Conservation (phyloP, 2,888 invertebrate species). For the Volucella bombylans region DNA sequence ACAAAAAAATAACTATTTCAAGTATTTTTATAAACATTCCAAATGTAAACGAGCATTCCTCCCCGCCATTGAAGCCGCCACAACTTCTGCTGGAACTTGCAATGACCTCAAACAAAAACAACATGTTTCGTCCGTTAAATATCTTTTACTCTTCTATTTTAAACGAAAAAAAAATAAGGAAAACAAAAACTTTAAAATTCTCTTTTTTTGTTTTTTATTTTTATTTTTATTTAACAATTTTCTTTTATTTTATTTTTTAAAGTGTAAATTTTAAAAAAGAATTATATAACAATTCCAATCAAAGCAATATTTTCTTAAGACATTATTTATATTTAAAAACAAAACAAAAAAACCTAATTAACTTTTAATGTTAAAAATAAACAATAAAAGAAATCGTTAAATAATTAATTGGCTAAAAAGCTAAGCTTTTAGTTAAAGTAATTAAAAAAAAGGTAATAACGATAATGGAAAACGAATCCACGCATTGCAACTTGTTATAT, state of each 20-base stretch:
- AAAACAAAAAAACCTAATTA: conserved; percentile 8
- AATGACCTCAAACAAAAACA: conserved; percentile 64
- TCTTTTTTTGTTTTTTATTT: conserved; percentile 7
- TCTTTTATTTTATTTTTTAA: conserved; percentile 36
- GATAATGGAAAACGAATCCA: conserved; percentile 39
- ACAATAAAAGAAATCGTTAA: conserved; percentile 41
- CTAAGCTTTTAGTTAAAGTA: conserved; percentile 65
- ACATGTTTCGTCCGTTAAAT: conserved; percentile 72
- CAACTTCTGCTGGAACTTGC: conserved; percentile 70
- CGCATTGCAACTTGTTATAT: conserved; percentile 66
- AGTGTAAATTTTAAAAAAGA: conserved; percentile 54
- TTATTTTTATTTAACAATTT: conserved; percentile 1
- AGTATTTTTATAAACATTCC: conserved; percentile 70
- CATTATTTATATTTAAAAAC: conserved; percentile 66
- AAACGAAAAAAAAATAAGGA: conserved; percentile 15
- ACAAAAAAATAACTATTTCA: not conserved
- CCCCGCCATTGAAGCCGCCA: conserved; percentile 68
- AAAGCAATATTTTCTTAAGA: conserved; percentile 70
- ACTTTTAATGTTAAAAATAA: conserved; percentile 60
- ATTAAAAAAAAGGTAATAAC: conserved; percentile 9
- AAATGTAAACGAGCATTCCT: conserved; percentile 69
- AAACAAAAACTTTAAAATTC: not conserved
- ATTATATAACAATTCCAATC: conserved; percentile 60
- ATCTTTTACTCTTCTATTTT: conserved; percentile 48
- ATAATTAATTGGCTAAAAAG: conserved; percentile 53